Evolutionary conservation across 2,113 vertebrate species (phyloP).

Genomic region (Platysternon megacephalum): DNA sequence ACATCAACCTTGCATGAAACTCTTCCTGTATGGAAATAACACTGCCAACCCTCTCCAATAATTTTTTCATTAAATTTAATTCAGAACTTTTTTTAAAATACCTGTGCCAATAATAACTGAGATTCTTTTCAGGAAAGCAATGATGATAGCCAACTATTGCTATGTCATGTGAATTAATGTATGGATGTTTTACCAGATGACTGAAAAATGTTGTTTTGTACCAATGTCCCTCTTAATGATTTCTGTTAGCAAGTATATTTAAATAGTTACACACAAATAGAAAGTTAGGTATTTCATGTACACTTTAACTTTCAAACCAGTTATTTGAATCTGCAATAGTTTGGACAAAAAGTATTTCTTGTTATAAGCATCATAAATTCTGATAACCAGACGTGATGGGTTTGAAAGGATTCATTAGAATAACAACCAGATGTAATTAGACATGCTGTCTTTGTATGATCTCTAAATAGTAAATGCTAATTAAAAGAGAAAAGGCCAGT

Average conservation of each 20-base stretch:
- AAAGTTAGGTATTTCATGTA: neutral
- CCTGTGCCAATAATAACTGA: neutral
- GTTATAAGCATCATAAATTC: neutral
- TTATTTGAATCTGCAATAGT: neutral
- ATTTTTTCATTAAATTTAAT: neutral
- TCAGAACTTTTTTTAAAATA: neutral
- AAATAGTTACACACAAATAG: neutral
- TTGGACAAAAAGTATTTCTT: neutral
- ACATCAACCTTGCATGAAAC: neutral
- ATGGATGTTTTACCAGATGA: neutral
- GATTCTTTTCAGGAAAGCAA: neutral
- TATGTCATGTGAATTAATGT: neutral
- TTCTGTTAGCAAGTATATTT: neutral
- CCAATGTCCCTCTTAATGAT: neutral
- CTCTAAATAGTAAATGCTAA: neutral
- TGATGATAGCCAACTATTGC: neutral
- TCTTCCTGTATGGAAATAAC: neutral
- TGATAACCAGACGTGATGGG: neutral
- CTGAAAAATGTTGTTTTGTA: neutral
- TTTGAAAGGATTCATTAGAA: neutral
- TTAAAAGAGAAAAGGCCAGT: neutral
- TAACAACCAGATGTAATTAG: neutral
- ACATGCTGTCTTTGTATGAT: neutral
- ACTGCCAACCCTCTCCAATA: rapidly evolving
- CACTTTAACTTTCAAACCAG: neutral